Conservation (phyloP, 2,888 invertebrate genomes). For the Callimorpha dominula region DNA sequence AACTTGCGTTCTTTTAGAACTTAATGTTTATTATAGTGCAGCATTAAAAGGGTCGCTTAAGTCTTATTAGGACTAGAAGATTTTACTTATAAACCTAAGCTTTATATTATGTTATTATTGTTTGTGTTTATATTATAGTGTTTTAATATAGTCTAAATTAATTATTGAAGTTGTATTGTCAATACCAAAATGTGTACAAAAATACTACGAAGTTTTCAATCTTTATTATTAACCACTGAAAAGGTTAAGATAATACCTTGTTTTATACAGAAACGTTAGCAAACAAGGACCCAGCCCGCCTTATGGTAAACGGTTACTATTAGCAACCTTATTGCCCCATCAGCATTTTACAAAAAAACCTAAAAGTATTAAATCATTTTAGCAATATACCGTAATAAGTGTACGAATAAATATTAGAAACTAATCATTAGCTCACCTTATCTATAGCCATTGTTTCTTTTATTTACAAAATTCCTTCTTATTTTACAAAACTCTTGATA, state of each 20-base stretch:
- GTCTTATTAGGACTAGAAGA: background rate
- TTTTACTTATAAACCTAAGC: background rate
- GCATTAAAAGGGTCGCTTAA: background rate
- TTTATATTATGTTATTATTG: background rate
- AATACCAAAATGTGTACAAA: too few species aligned
- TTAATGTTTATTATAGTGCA: background rate
- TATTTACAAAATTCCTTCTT: background rate
- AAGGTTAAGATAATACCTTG: too few species aligned
- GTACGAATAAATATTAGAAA: background rate
- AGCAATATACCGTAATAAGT: background rate
- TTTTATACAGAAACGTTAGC: too few species aligned
- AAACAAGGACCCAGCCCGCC: too few species aligned
- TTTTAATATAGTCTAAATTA: background rate
- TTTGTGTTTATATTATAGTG: background rate
- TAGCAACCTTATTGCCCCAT: too few species aligned
- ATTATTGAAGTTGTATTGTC: too few species aligned
- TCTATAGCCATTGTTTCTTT: background rate
- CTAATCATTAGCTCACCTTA: background rate
- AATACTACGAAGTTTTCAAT: too few species aligned
- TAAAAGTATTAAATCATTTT: background rate
- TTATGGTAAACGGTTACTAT: too few species aligned
- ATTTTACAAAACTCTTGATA: background rate
- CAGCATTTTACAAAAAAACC: background rate
- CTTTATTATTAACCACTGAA: too few species aligned
- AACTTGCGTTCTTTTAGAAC: conserved; percentile 8